Evolutionary conservation across 92 coral and sea anemone species (phyloP).

Genomic region (Palythoa caribaeorum): DNA sequence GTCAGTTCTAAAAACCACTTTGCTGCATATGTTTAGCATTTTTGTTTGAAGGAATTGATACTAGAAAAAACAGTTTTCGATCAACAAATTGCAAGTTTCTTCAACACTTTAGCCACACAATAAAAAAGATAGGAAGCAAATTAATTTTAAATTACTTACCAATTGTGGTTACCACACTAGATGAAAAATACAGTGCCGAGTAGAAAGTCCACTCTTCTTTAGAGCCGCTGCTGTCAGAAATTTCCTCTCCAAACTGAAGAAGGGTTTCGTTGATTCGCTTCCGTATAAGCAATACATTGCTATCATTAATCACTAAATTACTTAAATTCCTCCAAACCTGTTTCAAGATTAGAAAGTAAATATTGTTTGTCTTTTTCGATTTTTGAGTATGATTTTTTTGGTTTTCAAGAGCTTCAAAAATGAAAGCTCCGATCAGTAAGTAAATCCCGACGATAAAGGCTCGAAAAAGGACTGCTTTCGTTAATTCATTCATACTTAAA

Average conservation of each 20-base stretch:
- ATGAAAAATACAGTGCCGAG: slow-evolving; percentile 34
- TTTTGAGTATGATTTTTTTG: not conserved
- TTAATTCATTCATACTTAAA: slow-evolving; percentile 21
- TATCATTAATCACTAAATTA: not conserved
- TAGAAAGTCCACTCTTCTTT: slow-evolving; percentile 28
- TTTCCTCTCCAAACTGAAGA: not conserved
- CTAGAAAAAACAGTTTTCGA: no score
- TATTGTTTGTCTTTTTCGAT: not conserved
- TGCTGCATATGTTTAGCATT: no score
- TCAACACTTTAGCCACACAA: not conserved
- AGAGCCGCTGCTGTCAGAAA: not conserved
- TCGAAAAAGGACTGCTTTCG: slow-evolving; percentile 27
- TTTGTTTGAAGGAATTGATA: no score
- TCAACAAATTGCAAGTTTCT: not conserved
- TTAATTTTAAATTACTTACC: slow-evolving; percentile 9
- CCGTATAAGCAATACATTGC: not conserved
- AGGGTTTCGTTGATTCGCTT: slow-evolving; percentile 16
- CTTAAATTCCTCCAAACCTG: slow-evolving; percentile 27
- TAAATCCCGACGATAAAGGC: slow-evolving; percentile 10
- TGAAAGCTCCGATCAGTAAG: slow-evolving; percentile 28
- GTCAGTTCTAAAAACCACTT: no score
- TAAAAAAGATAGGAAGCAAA: not conserved
- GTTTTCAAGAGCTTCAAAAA: slow-evolving; percentile 29
- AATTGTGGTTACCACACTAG: slow-evolving; percentile 40
- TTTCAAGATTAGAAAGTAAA: slow-evolving; percentile 16